A percentile compares a stretch with the other conserved stretches of the same genome.
These are phyloP conservation scores for Holothuria glaberrima DNA, from an alignment of 35 echinoderm and acorn worm species.

Conservation along the genomic window DNA sequence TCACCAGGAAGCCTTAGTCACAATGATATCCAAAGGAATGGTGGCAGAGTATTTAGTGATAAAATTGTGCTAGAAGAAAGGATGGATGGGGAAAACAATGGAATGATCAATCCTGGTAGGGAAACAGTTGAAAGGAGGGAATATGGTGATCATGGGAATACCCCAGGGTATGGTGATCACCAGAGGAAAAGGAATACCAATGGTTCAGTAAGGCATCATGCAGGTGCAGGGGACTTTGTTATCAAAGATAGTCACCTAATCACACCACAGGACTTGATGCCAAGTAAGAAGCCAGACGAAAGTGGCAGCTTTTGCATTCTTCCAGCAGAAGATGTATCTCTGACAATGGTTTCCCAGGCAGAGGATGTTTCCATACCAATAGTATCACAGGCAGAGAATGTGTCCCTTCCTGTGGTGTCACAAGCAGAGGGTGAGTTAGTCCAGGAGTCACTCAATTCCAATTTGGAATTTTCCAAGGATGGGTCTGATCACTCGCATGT, in stretches of 20 bases:
- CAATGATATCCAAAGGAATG: too few species aligned
- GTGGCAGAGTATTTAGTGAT: neutral
- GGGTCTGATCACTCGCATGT: conserved; percentile 3
- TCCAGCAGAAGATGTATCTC: conserved; percentile 4
- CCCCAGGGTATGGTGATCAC: too few species aligned
- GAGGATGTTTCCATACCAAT: conserved; percentile 28
- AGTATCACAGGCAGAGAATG: neutral
- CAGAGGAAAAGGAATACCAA: neutral
- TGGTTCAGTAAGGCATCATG: neutral
- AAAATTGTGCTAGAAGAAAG: neutral
- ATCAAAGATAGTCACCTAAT: conserved; percentile 1
- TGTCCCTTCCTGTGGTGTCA: conserved; percentile 10
- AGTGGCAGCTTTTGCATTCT: neutral
- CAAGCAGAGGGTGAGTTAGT: conserved; percentile 16
- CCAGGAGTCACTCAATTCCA: neutral
- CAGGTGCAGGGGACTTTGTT: neutral
- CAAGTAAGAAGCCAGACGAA: neutral
- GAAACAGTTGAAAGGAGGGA: neutral
- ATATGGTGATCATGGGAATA: neutral
- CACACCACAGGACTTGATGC: conserved; percentile 15
- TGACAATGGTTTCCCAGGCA: neutral
- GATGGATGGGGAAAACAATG: neutral
- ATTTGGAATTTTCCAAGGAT: neutral
- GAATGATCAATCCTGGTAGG: neutral
- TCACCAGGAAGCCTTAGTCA: too few species aligned